Base-by-base conservation (phyloP, 2,113 vertebrate species). In the Silurus glanis region DNA sequence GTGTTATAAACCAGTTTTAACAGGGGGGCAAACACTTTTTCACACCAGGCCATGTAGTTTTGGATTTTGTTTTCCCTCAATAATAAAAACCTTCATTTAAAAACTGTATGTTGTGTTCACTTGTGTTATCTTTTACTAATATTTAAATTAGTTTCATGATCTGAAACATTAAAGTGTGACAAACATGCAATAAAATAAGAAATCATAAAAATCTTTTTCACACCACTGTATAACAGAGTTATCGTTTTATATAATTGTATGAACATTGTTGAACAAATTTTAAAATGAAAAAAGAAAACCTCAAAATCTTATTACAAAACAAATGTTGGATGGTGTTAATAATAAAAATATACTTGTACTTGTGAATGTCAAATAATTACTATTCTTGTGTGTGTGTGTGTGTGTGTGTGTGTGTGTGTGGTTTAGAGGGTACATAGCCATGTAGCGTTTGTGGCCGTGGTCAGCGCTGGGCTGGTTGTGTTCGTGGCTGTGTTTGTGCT, bases 401-500 rank as follows among this genome's bases (percentile, higher is more conserved):
- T 58, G n/a, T 16, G 2, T 12, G 1, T 58, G 17, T 71, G 16
- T 87, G 9, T 74, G 16, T 86, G n/a, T 91, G 80, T 75, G 47
- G 87, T 83, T 59, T 92, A 97, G 96, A 87, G 62, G 0, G 89
- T 91, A 0, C 5, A 0, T 49, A 0, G 88, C 0, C 95, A 97
- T 88, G 93, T 86, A 45, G 91, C 91, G 82, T 94, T 98, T 91
- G 92, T 97, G 88, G 91, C 87, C 19, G 95, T 94, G 10, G 95
- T 96, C 12, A 95, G 96, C 83, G 59, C 92, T 83, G 94, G 94
- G n/a, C 93, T 99, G 28, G 92, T 87, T 1, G 88, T 98, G 89
- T 99, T 98, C 84, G 90, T 95, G 51, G 91, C 89, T 8, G 94
- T 97, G 83, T 98, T 95, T 8, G 69, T 96, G 56, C 94, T 99